Conservation (phyloP, 2,797 vertebrate genomes). For the Lophotriccus pileatus region DNA sequence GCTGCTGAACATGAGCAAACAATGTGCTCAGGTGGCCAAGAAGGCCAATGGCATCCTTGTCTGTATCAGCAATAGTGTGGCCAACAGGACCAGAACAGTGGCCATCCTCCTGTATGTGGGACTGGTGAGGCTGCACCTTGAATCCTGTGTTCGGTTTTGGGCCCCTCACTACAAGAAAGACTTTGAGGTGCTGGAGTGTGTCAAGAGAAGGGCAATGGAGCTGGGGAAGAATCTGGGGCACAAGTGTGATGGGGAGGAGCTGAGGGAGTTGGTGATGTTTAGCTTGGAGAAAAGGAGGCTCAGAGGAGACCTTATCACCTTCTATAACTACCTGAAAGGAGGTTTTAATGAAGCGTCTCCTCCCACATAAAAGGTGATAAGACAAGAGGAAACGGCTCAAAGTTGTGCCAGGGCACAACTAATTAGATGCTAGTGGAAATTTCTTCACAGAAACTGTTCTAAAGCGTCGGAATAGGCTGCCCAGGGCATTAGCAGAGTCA, state of each 20-base stretch:
- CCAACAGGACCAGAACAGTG: not conserved
- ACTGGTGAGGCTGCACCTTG: not conserved
- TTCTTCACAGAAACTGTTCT: not conserved
- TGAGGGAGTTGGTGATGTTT: not conserved
- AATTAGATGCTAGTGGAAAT: not conserved
- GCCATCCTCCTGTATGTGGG: fast-evolving
- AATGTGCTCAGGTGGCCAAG: not conserved
- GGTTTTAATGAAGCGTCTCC: not conserved
- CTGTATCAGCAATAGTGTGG: not conserved
- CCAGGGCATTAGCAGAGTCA: not conserved
- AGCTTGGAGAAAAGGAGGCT: fast-evolving
- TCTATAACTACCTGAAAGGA: not conserved
- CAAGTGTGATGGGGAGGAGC: not conserved
- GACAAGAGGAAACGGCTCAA: fast-evolving
- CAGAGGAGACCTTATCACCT: not conserved
- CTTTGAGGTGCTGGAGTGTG: not conserved
- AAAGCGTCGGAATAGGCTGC: not conserved
- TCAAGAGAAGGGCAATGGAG: not conserved
- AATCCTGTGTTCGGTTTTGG: not conserved
- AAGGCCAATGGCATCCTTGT: not conserved
- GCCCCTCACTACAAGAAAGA: not conserved
- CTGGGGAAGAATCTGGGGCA: not conserved
- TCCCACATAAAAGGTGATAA: not conserved
- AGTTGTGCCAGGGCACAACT: not conserved
- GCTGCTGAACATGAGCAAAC: not conserved